These are phyloP conservation scores for Pristionchus japonicus DNA, from an alignment of 2,888 invertebrate species.

Conservation along the genomic window DNA sequence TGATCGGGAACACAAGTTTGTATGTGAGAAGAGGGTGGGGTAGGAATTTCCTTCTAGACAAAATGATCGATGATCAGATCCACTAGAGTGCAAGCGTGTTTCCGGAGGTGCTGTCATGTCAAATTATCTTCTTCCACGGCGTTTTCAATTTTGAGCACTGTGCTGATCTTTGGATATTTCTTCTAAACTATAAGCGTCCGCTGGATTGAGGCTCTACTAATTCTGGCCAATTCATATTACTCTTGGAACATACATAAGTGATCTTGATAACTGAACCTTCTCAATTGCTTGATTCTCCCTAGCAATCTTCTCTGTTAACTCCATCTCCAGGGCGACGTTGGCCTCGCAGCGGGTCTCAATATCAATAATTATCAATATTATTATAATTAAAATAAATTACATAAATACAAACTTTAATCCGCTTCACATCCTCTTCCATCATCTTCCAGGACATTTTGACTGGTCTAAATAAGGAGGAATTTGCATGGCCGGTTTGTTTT, in stretches of 20 bases:
- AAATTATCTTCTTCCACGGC: no score
- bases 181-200: no score
- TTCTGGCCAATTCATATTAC: no score
- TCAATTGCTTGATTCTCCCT: conserved; percentile 36
- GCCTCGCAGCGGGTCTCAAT: conserved; percentile 30
- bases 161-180: no score
- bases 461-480: background rate
- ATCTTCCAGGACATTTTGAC: conserved; percentile 32
- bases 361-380: background rate
- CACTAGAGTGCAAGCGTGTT: no score
- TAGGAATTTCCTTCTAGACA: no score
- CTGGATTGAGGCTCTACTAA: no score
- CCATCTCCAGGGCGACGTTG: background rate
- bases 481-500: background rate
- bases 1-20: background rate
- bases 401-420: background rate
- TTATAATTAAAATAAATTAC: background rate
- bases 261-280: background rate
- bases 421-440: conserved; percentile 41
- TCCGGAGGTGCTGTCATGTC: no score
- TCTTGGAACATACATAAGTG: no score
- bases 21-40: background rate
- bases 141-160: no score
- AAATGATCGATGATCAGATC: background rate
- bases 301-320: conserved; percentile 28